phyloP scores from a whole-genome alignment of 2,888 invertebrate genomes.

The Machimus rusticus region DNA sequence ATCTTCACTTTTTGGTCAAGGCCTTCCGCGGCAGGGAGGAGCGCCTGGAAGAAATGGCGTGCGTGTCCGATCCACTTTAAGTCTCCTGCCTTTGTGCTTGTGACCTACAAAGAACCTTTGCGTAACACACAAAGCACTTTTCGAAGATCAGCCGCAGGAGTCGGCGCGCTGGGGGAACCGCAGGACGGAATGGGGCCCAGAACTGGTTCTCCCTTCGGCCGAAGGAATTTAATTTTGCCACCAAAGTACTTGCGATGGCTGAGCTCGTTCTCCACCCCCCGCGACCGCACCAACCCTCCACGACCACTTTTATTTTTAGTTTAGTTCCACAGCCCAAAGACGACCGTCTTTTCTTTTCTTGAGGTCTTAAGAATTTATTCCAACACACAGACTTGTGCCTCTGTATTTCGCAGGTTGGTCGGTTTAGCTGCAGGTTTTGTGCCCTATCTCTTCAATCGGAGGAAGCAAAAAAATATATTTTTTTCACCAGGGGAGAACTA shows the following conservation, averaged over 20 bases:
- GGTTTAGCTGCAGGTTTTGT: not conserved
- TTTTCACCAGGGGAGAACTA: not conserved
- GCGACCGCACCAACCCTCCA: not conserved
- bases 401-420: not conserved
- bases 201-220: constrained; percentile 24
- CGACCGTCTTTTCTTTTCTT: not conserved
- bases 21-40: constrained; percentile 35
- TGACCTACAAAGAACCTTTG: constrained; percentile 54
- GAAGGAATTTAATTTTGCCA: constrained; percentile 33
- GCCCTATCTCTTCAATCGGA: constrained; percentile 25
- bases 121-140: constrained; percentile 47
- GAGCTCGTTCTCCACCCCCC: not conserved
- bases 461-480: not conserved
- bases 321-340: not conserved
- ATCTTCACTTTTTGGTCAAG: constrained; percentile 44
- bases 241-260: constrained; percentile 25
- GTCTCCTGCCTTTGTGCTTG: constrained; percentile 46
- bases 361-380: not conserved
- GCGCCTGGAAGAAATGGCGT: constrained; percentile 34
- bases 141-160: not conserved
- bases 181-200: not conserved
- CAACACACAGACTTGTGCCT: not conserved
- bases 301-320: not conserved
- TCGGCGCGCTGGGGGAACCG: not conserved
- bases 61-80: constrained; percentile 33